These are phyloP conservation scores for Limanda limanda DNA, from an alignment of 2,113 vertebrate species.

Conservation along the genomic window DNA sequence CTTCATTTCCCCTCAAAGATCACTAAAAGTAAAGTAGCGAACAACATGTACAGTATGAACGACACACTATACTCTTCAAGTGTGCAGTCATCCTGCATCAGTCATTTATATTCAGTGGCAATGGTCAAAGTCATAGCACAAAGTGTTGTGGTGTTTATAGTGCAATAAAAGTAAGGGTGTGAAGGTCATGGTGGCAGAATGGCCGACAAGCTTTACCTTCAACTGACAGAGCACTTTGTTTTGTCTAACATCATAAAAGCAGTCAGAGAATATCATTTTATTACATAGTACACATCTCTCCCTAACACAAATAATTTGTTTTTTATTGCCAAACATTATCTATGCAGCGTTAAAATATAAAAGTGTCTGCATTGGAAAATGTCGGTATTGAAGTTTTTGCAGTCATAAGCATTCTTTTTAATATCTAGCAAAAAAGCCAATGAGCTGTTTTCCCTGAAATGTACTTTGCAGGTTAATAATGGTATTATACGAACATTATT, in stretches of 20 bases:
- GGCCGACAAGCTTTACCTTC: constrained; percentile 12
- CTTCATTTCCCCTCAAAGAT: not conserved
- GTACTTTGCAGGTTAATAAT: not conserved
- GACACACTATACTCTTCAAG: constrained; percentile 4
- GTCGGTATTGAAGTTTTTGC: no score
- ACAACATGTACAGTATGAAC: constrained; percentile 7
- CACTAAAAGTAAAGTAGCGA: not conserved
- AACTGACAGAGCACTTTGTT: not conserved
- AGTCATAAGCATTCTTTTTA: no score
- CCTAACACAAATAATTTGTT: not conserved
- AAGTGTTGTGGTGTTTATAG: not conserved
- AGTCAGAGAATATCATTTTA: not conserved
- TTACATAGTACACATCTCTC: not conserved
- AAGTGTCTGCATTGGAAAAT: not conserved
- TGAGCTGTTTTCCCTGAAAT: not conserved
- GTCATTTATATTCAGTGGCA: constrained; percentile 36
- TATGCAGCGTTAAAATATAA: not conserved
- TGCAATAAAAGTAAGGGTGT: constrained; percentile 12
- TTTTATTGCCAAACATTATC: not conserved
- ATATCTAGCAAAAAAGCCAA: no score
- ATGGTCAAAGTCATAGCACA: not conserved
- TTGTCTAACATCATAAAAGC: constrained; percentile 17
- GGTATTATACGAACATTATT: not conserved
- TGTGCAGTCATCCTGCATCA: constrained; percentile 25
- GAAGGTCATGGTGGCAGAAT: constrained; percentile 20